Percentiles rank a stretch among this genome's conserved stretches.
Conservation (phyloP, 2,113 vertebrate species). For the Oryzias melastigma region DNA sequence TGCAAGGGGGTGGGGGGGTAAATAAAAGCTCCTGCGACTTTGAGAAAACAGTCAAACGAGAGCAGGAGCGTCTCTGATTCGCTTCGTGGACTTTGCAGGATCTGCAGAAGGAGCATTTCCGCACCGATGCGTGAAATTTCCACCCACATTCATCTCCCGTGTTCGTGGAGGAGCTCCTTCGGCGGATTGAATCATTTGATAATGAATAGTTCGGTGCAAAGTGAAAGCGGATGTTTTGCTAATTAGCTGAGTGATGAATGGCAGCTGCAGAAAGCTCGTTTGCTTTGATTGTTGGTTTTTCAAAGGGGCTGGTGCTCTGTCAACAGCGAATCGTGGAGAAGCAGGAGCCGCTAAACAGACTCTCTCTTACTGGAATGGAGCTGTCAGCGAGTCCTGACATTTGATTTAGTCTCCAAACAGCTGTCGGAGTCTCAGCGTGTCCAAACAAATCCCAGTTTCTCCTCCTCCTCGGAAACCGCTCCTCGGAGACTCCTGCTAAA, state of each 20-base stretch:
- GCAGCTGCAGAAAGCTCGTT: slow-evolving; percentile 25
- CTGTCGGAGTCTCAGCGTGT: slow-evolving; percentile 19
- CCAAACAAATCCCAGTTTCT: slow-evolving; percentile 34
- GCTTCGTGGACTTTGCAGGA: too few species aligned
- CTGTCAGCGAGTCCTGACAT: slow-evolving; percentile 25
- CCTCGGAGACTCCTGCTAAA: slow-evolving; percentile 27
- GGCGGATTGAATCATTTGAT: slow-evolving; percentile 34
- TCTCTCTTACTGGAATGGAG: slow-evolving; percentile 22
- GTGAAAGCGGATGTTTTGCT: slow-evolving; percentile 27
- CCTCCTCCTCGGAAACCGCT: slow-evolving; percentile 15
- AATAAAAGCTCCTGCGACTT: slow-evolving; percentile 30
- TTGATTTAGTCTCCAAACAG: slow-evolving; percentile 30
- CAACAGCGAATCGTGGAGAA: slow-evolving; percentile 20
- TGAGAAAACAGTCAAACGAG: slow-evolving; percentile 18
- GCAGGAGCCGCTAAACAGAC: slow-evolving; percentile 14
- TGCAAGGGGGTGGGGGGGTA: slow-evolving; percentile 17
- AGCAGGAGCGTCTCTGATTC: background rate
- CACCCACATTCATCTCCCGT: background rate
- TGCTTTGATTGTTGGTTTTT: slow-evolving; percentile 23
- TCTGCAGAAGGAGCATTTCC: background rate
- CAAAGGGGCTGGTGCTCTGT: slow-evolving; percentile 17
- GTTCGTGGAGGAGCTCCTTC: slow-evolving; percentile 10
- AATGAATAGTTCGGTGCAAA: slow-evolving; percentile 33
- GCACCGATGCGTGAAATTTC: background rate
- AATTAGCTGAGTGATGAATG: slow-evolving; percentile 49